Percentiles rank a stretch among this genome's conserved stretches.
Conservation (phyloP, 2,113 vertebrate species). For the Amazona vittata region DNA sequence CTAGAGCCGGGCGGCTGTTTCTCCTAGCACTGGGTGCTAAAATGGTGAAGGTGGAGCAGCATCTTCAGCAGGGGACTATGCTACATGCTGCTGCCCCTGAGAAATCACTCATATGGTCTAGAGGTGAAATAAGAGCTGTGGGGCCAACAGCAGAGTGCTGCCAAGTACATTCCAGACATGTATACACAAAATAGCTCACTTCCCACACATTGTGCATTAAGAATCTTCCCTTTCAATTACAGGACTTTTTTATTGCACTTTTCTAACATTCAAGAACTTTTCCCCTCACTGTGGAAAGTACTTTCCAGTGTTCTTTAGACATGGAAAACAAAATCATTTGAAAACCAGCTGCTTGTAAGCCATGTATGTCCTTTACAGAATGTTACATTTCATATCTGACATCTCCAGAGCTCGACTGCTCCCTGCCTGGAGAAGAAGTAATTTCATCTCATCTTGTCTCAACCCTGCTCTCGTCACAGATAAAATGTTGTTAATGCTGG, state of each 20-base stretch:
- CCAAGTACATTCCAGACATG: neutral
- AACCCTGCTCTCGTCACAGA: neutral
- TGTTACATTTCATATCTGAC: neutral
- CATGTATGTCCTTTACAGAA: neutral
- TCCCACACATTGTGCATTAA: neutral
- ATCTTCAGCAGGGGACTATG: neutral
- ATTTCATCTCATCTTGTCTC: neutral
- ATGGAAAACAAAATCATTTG: neutral
- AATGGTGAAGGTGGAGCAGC: neutral
- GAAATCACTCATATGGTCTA: neutral
- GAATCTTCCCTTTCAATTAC: neutral
- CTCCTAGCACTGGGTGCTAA: neutral
- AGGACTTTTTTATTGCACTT: neutral
- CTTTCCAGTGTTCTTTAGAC: neutral
- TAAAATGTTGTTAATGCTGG: neutral
- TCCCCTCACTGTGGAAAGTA: neutral
- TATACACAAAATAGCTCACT: neutral
- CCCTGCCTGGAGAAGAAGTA: neutral
- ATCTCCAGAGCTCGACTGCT: neutral
- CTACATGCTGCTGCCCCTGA: neutral
- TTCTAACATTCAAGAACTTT: neutral
- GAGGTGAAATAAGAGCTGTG: neutral
- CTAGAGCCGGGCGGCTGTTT: neutral
- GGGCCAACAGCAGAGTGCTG: neutral
- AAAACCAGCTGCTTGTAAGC: neutral